Base-by-base conservation (phyloP, 2,113 vertebrate species). In the Chauna torquata region DNA sequence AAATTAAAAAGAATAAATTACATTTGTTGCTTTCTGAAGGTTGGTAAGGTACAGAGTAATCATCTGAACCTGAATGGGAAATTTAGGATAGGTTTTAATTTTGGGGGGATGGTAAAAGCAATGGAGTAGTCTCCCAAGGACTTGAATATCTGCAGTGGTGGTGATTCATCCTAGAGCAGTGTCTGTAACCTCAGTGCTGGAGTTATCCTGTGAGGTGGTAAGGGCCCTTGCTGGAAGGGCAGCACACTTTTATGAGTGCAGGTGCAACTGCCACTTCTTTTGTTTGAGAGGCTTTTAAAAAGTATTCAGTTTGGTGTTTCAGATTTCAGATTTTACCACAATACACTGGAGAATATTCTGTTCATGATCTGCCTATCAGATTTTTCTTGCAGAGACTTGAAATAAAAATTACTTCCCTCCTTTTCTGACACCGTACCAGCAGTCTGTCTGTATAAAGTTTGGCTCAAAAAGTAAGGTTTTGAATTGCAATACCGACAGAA, bases 241-340 rank as follows among this genome's bases (percentile, higher is more conserved):
- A 27, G 44, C 3, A 1, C 4, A 12, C 30, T 59, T 1, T 0
- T 4, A 0, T 8, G 52, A 6, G 47, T 25, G 25, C 0, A 2
- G 22, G 38, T 64, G 44, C 82, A 75, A 50, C 55, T 65, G 47
- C 68, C 5, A 1, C 69, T 16, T 22, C 32, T 15, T 45, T 58
- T 16, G 8, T 25, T 58, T 58, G 38, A 20, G 50, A 59, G 12
- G n/a, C 38, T 54, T 72, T 42, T 27, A 6, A 19, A 49, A 28
- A 61, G 47, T 9, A 13, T 28, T 79, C 6, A 12, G 32, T 50
- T 80, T 57, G 12, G 24, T n/a, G 28, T 42, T 27, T 82, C 8
- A 5, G 18, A 49, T 30, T 22, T 49, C 36, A n/a, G 27, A 9
- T 72, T 82, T 49, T 68, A 50, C 47, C 54, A 38, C 72, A 7